Conservation (phyloP, 2,888 invertebrate genomes). For the Bembecia ichneumoniformis region DNA sequence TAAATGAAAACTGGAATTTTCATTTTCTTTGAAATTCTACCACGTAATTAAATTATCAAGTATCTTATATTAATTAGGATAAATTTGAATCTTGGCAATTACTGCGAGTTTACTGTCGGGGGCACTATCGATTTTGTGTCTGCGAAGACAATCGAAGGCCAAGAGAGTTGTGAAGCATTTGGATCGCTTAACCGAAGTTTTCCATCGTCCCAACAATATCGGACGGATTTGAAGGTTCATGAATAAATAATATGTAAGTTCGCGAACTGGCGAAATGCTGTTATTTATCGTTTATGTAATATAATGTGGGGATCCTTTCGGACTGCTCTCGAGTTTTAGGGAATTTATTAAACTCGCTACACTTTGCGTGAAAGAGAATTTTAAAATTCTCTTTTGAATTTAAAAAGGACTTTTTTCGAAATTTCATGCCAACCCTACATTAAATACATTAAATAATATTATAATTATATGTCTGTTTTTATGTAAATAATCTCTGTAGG, state of each 20-base stretch:
- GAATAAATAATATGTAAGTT: background rate
- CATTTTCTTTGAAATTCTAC: too few relatives aligned
- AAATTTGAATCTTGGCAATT: conserved; percentile 1
- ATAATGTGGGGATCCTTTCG: too few relatives aligned
- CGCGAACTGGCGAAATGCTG: background rate
- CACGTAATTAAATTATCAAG: background rate
- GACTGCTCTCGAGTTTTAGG: too few relatives aligned
- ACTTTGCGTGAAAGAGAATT: too few relatives aligned
- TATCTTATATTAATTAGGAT: conserved; percentile 2
- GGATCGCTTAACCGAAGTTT: background rate
- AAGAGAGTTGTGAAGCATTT: background rate
- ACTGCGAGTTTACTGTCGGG: background rate
- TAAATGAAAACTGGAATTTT: too few relatives aligned
- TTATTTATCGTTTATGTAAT: background rate
- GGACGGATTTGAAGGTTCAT: background rate
- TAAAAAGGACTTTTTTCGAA: too few relatives aligned
- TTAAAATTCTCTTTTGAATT: too few relatives aligned
- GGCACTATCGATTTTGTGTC: background rate
- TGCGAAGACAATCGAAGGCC: background rate
- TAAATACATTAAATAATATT: too few relatives aligned
- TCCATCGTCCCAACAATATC: background rate
- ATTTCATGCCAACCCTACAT: too few relatives aligned
- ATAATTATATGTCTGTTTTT: too few relatives aligned
- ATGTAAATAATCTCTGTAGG: too few relatives aligned
- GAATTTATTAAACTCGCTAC: too few relatives aligned